Conservation (phyloP, 2,888 invertebrate species). For the Drosophila phalerata region DNA sequence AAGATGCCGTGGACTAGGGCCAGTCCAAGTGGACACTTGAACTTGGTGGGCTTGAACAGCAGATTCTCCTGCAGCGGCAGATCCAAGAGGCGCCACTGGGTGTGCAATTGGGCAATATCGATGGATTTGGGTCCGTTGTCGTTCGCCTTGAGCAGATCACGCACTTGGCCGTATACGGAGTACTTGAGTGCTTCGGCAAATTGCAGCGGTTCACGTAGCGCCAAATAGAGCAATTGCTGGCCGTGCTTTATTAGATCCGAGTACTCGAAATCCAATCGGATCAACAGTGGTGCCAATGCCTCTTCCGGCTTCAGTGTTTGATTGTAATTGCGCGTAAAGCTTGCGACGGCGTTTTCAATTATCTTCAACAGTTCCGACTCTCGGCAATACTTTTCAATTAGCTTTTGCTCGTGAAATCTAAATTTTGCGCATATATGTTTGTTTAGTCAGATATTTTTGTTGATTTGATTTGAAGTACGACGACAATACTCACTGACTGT, state of each 20-base stretch:
- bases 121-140: slow-evolving; percentile 56
- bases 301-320: slow-evolving; percentile 71
- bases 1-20: slow-evolving; percentile 76
- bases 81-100: slow-evolving; percentile 75
- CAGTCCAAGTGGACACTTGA: slow-evolving; percentile 68
- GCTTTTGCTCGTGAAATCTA: slow-evolving; percentile 81
- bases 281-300: slow-evolving; percentile 71
- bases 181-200: slow-evolving; percentile 79
- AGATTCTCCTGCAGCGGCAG: slow-evolving; percentile 74
- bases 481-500: slow-evolving; percentile 55
- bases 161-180: slow-evolving; percentile 72
- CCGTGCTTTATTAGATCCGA: slow-evolving; percentile 56
- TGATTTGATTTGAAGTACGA: slow-evolving; percentile 4
- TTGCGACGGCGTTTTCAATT: slow-evolving; percentile 65
- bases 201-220: slow-evolving; percentile 78
- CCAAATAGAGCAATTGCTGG: slow-evolving; percentile 65
- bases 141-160: slow-evolving; percentile 53
- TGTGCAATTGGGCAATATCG: slow-evolving; percentile 80
- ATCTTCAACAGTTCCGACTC: slow-evolving; percentile 68
- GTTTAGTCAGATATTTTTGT: neutral
- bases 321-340: slow-evolving; percentile 64
- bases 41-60: slow-evolving; percentile 58
- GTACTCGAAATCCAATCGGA: slow-evolving; percentile 74
- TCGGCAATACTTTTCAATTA: slow-evolving; percentile 73
- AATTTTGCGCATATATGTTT: slow-evolving; percentile 10